phyloP scores from a whole-genome alignment of 2,113 vertebrate genomes.

The Onychostoma macrolepis region DNA sequence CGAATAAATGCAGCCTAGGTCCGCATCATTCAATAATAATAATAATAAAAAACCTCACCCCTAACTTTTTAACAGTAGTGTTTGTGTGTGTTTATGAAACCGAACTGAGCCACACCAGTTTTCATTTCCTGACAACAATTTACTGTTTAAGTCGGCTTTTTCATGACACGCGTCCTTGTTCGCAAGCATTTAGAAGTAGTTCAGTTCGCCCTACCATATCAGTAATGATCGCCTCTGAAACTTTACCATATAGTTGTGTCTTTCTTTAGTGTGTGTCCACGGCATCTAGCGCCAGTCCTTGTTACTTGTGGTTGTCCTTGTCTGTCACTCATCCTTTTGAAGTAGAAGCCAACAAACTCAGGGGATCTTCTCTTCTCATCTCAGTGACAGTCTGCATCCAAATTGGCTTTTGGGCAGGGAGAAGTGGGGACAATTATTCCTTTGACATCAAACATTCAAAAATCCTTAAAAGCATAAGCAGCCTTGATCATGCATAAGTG shows the following conservation, averaged over 20 bases:
- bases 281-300: slow-evolving; percentile 16
- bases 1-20: no score
- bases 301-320: slow-evolving; percentile 43
- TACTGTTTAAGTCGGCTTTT: neutral
- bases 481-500: neutral
- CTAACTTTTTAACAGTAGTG: no score
- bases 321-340: slow-evolving; percentile 35
- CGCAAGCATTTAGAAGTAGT: neutral
- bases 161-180: neutral
- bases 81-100: no score
- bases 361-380: slow-evolving; percentile 1
- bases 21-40: no score
- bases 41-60: no score
- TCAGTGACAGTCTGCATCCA: slow-evolving; percentile 20
- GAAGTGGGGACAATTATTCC: neutral
- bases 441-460: slow-evolving; percentile 22
- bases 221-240: neutral
- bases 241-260: neutral
- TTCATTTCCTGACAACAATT: neutral
- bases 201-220: neutral
- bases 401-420: slow-evolving; percentile 6
- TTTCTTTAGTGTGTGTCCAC: neutral
- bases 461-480: neutral
- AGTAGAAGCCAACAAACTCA: slow-evolving; percentile 29
- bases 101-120: neutral